A percentile compares a stretch with the other conserved stretches of the same genome.
phyloP scores from a whole-genome alignment of 2,797 vertebrate species.

The Parauchenoglanis ngamensis region DNA sequence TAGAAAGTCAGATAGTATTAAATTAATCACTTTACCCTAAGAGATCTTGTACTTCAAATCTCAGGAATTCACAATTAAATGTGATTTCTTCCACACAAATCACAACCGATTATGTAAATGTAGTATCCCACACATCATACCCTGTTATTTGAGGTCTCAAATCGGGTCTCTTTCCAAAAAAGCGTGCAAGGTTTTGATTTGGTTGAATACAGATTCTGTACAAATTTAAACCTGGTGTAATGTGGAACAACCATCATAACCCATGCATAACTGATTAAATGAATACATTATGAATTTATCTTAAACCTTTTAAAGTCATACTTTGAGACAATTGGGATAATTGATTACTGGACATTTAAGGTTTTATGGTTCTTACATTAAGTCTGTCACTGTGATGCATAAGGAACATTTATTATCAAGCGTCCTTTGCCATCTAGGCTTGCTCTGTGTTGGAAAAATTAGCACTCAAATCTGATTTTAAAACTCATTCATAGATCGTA shows the following conservation, averaged over 20 bases:
- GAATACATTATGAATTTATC: neutral
- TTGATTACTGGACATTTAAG: neutral
- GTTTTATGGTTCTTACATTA: neutral
- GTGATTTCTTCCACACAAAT: constrained; percentile 10
- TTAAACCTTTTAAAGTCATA: neutral
- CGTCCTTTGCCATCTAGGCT: neutral
- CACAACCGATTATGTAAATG: neutral
- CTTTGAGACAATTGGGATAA: neutral
- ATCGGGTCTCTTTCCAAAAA: neutral
- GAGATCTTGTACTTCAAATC: constrained; percentile 15
- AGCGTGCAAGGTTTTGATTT: neutral
- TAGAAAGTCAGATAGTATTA: constrained; percentile 58
- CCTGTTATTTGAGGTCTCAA: neutral
- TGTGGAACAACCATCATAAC: neutral
- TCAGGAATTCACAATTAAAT: constrained; percentile 16
- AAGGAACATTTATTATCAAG: neutral
- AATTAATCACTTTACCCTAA: constrained; percentile 53
- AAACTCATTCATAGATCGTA: neutral
- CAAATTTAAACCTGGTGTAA: neutral
- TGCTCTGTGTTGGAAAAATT: constrained; percentile 6
- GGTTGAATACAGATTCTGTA: neutral
- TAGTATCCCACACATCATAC: neutral
- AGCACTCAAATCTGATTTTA: neutral
- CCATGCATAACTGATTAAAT: neutral
- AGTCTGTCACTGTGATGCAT: neutral